phyloP scores from a whole-genome alignment of 2,797 vertebrate species.

The Falco rusticolus region DNA sequence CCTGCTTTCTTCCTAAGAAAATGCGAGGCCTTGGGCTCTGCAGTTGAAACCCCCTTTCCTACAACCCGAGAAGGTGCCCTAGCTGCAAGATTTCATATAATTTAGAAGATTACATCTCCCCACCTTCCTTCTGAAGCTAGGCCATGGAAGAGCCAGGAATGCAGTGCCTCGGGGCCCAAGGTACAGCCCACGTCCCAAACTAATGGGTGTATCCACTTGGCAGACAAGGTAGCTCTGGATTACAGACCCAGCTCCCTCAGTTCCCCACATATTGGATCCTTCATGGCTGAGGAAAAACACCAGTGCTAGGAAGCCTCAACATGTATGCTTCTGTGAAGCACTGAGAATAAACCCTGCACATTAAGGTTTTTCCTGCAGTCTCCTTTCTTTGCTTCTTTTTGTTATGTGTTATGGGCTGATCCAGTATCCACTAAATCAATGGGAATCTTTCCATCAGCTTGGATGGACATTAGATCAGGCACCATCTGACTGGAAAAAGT shows the following conservation, averaged over 20 bases:
- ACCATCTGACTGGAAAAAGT: slow-evolving; percentile 39
- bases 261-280: neutral
- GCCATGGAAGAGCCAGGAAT: no score
- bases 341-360: neutral
- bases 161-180: neutral
- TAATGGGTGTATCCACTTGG: neutral
- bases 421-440: neutral
- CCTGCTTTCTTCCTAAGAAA: neutral
- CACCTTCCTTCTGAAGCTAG: neutral
- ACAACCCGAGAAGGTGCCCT: neutral
- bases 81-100: neutral
- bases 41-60: neutral
- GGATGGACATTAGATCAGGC: neutral
- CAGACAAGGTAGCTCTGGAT: neutral
- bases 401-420: neutral
- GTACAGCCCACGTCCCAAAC: neutral
- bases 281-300: neutral
- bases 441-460: neutral
- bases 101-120: neutral
- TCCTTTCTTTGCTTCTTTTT: neutral
- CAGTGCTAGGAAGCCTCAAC: neutral
- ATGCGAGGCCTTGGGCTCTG: neutral
- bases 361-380: neutral
- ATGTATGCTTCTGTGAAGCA: neutral
- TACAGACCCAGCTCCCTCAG: neutral